Evolutionary conservation across 92 coral and sea anemone species (phyloP), one percentile per base, ranked within the genome.

Genomic region (Plumapathes pennacea): DNA sequence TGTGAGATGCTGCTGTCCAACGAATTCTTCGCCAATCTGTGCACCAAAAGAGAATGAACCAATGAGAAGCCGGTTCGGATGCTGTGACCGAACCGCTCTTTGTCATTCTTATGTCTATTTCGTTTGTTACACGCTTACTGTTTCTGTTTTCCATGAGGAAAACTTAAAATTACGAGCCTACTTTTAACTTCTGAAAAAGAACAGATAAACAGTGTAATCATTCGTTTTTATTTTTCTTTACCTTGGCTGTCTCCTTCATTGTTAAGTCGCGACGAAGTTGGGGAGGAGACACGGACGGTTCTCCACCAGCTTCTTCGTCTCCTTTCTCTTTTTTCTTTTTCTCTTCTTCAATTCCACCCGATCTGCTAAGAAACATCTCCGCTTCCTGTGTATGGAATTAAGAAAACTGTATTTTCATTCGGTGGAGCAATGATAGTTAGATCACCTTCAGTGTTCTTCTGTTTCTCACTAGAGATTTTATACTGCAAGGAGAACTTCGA

Each of bases 261-360:
- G 57, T 50, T 17, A 38, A 11, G 57, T 50, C 57, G 14, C 57
- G 57, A 11, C 7, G 28, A 27, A 50, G 57, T 27, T 20, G 31
- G 10, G 57, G 36, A 28, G 31, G 19, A 21, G 28, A 4, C 27
- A n/a, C n/a, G n/a, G n/a, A n/a, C n/a, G n/a, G n/a, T n/a, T 25
- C 57, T 8, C 31, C 5, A 24, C 31, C 36, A 3, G 17, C 34
- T 27, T 50, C 19, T 2, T 45, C 50, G 30, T 50, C 56, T 26
- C 4, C 13, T 10, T 3, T 38, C 26, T 12, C n/a, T 10, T 33
- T 11, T 12, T 27, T 48, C 38, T 36, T 23, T n/a, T 2, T 44
- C 2, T 64, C 72, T 3, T 60, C n/a, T 22, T 62, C 54, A 11
- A 64, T 25, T 49, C 27, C 72, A 38, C 56, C 72, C 15, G 56